These are phyloP conservation scores for Microtus californicus DNA, from an alignment of 2,797 vertebrate genomes.

Conservation along the genomic window DNA sequence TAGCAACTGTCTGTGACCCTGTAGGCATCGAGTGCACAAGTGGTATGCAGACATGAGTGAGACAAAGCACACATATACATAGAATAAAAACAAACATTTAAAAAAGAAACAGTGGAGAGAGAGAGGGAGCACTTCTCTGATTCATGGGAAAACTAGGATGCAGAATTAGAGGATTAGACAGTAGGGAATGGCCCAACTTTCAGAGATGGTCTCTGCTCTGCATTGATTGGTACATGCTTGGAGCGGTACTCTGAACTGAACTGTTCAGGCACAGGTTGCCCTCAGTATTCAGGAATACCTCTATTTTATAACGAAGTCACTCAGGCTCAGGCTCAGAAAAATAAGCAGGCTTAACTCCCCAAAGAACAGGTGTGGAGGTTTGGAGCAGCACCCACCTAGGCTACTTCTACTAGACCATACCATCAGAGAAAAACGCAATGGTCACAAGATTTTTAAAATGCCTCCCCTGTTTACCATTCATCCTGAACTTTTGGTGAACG, in stretches of 20 bases:
- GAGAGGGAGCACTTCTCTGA: neutral
- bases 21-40: no score
- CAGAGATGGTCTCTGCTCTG: neutral
- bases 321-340: neutral
- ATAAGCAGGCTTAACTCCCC: neutral
- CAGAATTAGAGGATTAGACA: neutral
- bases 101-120: neutral
- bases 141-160: neutral
- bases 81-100: neutral
- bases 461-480: neutral
- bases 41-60: neutral
- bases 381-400: neutral
- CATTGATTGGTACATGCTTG: neutral
- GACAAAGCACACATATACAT: neutral
- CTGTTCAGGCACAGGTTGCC: neutral
- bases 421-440: neutral
- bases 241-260: neutral
- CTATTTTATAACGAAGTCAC: slow-evolving; percentile 9
- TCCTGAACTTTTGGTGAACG: neutral
- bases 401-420: neutral
- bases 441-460: neutral
- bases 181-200: no score
- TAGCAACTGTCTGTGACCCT: neutral
- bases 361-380: neutral
- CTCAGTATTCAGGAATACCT: neutral